Base-by-base conservation (phyloP, 2,888 invertebrate species). In the Drosophila melanocephala region DNA sequence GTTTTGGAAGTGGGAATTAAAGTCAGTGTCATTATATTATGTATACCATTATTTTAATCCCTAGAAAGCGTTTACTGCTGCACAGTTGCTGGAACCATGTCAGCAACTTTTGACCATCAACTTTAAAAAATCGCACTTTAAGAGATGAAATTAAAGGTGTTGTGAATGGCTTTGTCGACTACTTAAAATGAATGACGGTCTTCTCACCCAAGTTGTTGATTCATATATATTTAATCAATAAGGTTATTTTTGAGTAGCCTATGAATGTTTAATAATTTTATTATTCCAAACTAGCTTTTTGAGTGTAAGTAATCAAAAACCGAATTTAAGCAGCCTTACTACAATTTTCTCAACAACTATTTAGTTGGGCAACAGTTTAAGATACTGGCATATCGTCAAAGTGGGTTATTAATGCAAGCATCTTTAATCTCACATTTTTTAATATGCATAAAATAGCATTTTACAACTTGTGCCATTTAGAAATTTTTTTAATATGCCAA, bases 401-500 rank as follows among this genome's bases (percentile, higher is more conserved):
- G 19, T 26, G 3, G 6, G 7, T 37, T 56, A 35, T 19, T 3
- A 10, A 12, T 9, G 12, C 19, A 4, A 35, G 10, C 10, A 22
- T 19, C 26, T 50, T 60, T 33, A 35, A 47, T 6, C 14, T 47
- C 14, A 14, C 33, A 19, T 16, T 50, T 51, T 33, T 52, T 59
- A 51, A 60, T 22, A 28, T 1, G 44, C 16, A n/a, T 55, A 50
- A 44, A 69, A 50, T 30, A 6, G n/a, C 26, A n/a, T 35, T 7
- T n/a, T 53, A 14, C 32, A 60, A 39, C 10, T 32, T 22, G 42
- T 19, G 28, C 22, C 9, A 33, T 33, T 42, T 66, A 51, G 50
- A 52, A 67, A 72, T 57, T 53, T 44, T 81, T 88, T 73, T 78
- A 80, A 81, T 84, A 67, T 65, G 35, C 63, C 67, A 68, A 69